Percentiles rank a stretch among this genome's conserved stretches.
phyloP scores from a whole-genome alignment of 1,140 invertebrate species.

The Drosophila insularis region DNA sequence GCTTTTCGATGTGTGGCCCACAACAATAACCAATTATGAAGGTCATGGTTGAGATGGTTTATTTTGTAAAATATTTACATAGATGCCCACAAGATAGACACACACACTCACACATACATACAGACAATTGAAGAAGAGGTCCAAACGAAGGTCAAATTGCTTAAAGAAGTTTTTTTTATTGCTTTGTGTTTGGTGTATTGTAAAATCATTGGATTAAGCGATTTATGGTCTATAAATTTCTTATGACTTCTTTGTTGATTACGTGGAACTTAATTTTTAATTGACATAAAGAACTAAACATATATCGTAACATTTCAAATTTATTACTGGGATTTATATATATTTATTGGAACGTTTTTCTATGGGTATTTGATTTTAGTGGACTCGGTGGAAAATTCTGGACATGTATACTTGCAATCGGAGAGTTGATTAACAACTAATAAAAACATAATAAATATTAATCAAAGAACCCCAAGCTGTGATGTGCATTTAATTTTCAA shows the following conservation, averaged over 20 bases:
- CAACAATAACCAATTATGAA: slow-evolving; percentile 43
- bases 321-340: not conserved
- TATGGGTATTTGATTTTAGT: too few species aligned
- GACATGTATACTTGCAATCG: too few species aligned
- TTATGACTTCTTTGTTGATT: not conserved
- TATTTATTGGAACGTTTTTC: too few species aligned
- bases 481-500: too few species aligned
- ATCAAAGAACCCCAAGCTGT: too few species aligned
- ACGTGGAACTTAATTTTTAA: not conserved
- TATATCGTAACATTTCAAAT: not conserved
- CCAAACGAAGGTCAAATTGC: slow-evolving; percentile 6
- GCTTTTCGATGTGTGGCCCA: not conserved
- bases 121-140: slow-evolving; percentile 13
- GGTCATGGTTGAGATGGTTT: slow-evolving; percentile 46
- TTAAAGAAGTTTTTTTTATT: not conserved
- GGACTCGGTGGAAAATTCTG: too few species aligned
- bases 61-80: slow-evolving; percentile 58
- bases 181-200: not conserved
- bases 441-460: too few species aligned
- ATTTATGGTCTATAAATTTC: slow-evolving; percentile 4
- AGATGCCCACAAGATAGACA: slow-evolving; percentile 16
- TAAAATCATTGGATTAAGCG: slow-evolving; percentile 8
- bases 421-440: too few species aligned
- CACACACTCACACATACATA: not conserved
- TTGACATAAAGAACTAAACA: not conserved